These are phyloP conservation scores for Parelbella ahira DNA, from an alignment of 2,888 invertebrate species.

Conservation along the genomic window DNA sequence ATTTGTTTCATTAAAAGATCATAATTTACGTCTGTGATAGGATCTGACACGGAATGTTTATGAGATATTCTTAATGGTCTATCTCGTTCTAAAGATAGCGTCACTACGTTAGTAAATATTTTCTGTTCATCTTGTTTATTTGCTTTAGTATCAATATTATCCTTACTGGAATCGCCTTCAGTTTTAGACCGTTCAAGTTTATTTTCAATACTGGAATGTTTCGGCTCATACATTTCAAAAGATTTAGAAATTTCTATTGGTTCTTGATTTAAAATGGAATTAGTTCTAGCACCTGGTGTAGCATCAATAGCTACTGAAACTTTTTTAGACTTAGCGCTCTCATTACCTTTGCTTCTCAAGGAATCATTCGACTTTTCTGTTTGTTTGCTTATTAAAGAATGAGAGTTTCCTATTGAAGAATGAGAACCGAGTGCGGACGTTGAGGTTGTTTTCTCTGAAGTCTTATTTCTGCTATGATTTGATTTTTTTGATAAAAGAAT, in stretches of 20 bases:
- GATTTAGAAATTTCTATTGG: conserved; percentile 87
- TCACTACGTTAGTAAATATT: conserved; percentile 64
- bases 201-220: conserved; percentile 52
- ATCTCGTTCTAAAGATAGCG: conserved; percentile 50
- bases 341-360: conserved; percentile 62
- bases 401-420: conserved; percentile 59
- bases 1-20: conserved; percentile 57
- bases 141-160: conserved; percentile 28
- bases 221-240: conserved; percentile 64
- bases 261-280: conserved; percentile 86
- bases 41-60: conserved; percentile 85
- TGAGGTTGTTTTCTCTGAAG: conserved; percentile 71
- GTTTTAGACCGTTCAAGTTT: conserved; percentile 67
- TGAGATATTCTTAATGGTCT: conserved; percentile 79
- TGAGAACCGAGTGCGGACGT: conserved; percentile 71
- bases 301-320: conserved; percentile 90
- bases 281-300: conserved; percentile 86
- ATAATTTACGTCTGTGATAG: conserved; percentile 81
- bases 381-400: conserved; percentile 47
- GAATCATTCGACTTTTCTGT: conserved; percentile 68
- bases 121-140: conserved; percentile 38
- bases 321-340: conserved; percentile 80
- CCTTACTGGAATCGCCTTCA: conserved; percentile 53
- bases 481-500: conserved; percentile 44
- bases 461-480: conserved; percentile 47